These are phyloP conservation scores for Pemphigus obesinymphae DNA, from an alignment of 1,140 invertebrate genomes.

Conservation along the genomic window DNA sequence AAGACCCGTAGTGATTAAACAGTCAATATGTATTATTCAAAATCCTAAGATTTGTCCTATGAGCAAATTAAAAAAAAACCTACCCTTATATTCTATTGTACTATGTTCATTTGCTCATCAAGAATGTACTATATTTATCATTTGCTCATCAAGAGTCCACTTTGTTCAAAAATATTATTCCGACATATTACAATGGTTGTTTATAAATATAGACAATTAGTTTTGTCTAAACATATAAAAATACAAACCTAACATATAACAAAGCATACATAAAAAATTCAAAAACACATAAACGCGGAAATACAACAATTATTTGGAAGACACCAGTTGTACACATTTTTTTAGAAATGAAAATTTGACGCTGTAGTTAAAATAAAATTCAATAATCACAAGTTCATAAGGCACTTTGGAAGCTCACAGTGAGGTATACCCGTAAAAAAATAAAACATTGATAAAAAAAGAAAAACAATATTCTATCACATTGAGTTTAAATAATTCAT, in stretches of 20 bases:
- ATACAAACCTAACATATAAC: slow-evolving; percentile 39
- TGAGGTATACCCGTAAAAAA: slow-evolving; percentile 37
- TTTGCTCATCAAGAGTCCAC: not conserved
- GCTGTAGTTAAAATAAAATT: slow-evolving; percentile 19
- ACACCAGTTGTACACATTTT: slow-evolving; percentile 8
- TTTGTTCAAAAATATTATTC: slow-evolving; percentile 11
- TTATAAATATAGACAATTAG: not conserved
- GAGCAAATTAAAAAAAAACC: slow-evolving; percentile 23
- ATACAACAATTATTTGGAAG: slow-evolving; percentile 38
- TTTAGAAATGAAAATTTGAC: not conserved
- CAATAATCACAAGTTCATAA: slow-evolving; percentile 21
- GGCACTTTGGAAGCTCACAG: slow-evolving; percentile 39
- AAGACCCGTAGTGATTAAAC: slow-evolving; percentile 34
- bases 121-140: not conserved
- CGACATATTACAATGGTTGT: slow-evolving; percentile 21
- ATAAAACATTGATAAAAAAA: slow-evolving; percentile 29
- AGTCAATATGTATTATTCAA: slow-evolving; percentile 13
- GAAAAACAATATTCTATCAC: slow-evolving; percentile 39
- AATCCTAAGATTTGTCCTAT: not conserved
- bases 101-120: not conserved
- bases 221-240: not conserved
- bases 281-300: slow-evolving; percentile 19
- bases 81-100: slow-evolving; percentile 28
- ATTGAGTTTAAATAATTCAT: slow-evolving; percentile 31
- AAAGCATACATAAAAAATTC: slow-evolving; percentile 22